phyloP scores from a whole-genome alignment of 2,797 vertebrate genomes.

The Hypotaenidia philippensis region DNA sequence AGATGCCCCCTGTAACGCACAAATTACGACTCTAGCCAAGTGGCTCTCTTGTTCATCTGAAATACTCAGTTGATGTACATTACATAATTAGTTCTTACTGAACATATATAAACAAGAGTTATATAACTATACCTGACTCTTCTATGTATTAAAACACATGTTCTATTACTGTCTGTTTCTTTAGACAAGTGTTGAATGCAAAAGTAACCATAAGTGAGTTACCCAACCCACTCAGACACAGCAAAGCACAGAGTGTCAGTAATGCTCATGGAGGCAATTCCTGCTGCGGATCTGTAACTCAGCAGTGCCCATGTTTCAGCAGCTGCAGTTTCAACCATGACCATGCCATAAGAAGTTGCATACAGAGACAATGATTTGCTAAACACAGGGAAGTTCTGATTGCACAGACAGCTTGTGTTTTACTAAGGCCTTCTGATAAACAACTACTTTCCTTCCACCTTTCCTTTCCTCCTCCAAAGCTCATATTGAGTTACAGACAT shows the following conservation, averaged over 20 bases:
- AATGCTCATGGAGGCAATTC: not conserved
- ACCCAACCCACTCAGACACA: not conserved
- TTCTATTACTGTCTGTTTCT: not conserved
- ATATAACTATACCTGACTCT: not conserved
- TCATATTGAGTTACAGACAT: not conserved
- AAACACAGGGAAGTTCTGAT: not conserved
- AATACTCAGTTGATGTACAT: not conserved
- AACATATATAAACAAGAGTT: not conserved
- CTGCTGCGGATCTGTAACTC: not conserved
- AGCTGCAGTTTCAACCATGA: not conserved
- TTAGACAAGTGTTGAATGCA: not conserved
- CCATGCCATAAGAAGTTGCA: not conserved
- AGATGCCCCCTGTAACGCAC: not conserved
- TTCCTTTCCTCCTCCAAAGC: not conserved
- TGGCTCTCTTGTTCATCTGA: not conserved
- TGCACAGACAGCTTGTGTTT: not conserved
- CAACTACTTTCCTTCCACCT: not conserved
- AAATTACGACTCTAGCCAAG: not conserved
- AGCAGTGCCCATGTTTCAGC: not conserved
- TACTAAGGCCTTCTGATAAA: not conserved
- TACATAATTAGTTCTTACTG: not conserved
- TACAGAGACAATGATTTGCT: not conserved
- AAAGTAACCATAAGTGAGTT: not conserved
- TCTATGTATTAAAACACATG: not conserved
- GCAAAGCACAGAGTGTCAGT: not conserved